Percentiles rank a stretch among this genome's conserved stretches.
These are phyloP conservation scores for Pseudopleuronectes americanus DNA, from an alignment of 2,797 vertebrate genomes.

Conservation along the genomic window DNA sequence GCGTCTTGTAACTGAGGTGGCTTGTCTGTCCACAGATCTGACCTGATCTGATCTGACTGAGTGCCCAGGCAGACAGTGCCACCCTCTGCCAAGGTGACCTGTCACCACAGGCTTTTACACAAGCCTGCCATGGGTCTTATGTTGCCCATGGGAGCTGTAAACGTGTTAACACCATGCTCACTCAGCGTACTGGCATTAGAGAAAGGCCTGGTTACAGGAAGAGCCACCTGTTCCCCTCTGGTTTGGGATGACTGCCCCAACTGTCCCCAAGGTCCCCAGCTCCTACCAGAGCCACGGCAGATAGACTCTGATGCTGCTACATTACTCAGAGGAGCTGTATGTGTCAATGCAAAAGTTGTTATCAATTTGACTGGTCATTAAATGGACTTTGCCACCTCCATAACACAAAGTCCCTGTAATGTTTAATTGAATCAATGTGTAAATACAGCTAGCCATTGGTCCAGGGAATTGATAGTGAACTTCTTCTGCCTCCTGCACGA, in stretches of 20 bases:
- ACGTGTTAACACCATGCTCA: constrained; percentile 80
- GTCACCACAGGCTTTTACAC: constrained; percentile 79
- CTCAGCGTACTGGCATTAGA: constrained; percentile 61
- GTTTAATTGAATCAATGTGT: no score
- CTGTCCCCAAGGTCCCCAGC: constrained; percentile 46
- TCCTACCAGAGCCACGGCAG: constrained; percentile 34
- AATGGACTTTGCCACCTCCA: background rate
- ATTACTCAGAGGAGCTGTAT: background rate
- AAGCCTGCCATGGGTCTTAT: constrained; percentile 57
- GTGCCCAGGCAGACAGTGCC: constrained; percentile 47
- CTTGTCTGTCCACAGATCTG: constrained; percentile 58
- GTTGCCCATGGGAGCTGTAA: constrained; percentile 82
- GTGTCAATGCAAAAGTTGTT: background rate
- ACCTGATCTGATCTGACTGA: constrained; percentile 48
- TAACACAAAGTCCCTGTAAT: background rate
- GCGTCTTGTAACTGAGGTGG: constrained; percentile 32
- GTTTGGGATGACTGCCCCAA: constrained; percentile 51
- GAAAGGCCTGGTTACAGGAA: constrained; percentile 66
- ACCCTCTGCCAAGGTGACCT: constrained; percentile 80
- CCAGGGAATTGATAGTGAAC: no score
- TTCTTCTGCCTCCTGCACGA: no score
- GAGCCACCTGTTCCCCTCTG: constrained; percentile 79
- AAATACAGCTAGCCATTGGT: no score
- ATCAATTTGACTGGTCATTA: no score
- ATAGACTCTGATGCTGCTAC: constrained; percentile 15